Evolutionary conservation across 1,140 invertebrate genomes (phyloP), one percentile per base, ranked within the genome.

Genomic region (Drosophila suzukii): DNA sequence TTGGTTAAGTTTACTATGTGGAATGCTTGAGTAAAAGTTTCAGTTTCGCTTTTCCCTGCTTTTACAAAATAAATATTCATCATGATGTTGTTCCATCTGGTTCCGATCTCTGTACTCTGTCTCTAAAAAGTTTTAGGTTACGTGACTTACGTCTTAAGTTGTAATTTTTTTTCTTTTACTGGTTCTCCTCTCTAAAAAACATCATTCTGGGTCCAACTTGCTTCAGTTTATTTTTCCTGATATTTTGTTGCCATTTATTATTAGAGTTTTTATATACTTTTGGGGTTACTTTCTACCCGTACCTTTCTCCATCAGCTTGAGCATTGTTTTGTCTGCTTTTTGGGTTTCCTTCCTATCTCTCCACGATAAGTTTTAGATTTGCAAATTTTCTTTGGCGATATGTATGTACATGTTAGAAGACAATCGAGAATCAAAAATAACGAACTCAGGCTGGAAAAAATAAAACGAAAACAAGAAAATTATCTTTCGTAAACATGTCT

Each of bases 21-120:
- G 78, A 81, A 86, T 85, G 54, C 49, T 88, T 78, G 79, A 74
- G 83, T 86, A 88, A 88, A 86, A 88, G 67, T 65, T 86, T 75
- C 75, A 78, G 82, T 81, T 89, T 79, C 38, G 27, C 53, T 46
- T 56, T 57, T 57, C 66, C 71, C 67, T 78, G 73, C 38, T 75
- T 77, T 83, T 81, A 89, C 84, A 89, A 86, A 86, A 86, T 86
- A 86, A 86, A 86, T 86, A 78, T 85, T 77, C 61, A 58, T 76
- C 59, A 50, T 58, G 60, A 75, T 75, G 78, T 76, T 78, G 83
- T 88, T 89, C 83, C 83, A 67, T 89, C 79, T 79, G 43, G 55
- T 77, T 77, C 51, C 74, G 63, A 59, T 78, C 53, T 77, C 65
- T 72, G 67, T 68, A 53, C 44, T 72, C 63, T 76, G 71, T 75